Conservation (phyloP, 2,113 vertebrate genomes). For the Platanista minor region DNA sequence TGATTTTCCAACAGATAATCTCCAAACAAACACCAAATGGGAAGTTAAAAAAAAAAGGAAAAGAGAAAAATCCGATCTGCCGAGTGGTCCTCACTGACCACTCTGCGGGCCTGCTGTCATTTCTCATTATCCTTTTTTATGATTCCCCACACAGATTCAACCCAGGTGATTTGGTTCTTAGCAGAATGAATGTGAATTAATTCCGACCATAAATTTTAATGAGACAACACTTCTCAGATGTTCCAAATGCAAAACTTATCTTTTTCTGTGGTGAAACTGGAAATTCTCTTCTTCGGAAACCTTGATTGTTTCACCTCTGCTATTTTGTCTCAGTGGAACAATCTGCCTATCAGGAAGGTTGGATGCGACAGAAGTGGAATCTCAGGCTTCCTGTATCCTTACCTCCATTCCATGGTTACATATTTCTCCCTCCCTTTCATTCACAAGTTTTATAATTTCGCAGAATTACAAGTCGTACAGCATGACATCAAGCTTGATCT, state of each 20-base stretch:
- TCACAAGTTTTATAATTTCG: conserved; percentile 13
- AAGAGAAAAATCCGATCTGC: not conserved
- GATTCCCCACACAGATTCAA: conserved; percentile 16
- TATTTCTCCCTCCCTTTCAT: not conserved
- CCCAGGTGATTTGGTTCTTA: conserved; percentile 44
- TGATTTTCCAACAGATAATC: not conserved
- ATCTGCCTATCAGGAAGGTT: not conserved
- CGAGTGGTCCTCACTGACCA: not conserved
- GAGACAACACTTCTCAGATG: conserved; percentile 31
- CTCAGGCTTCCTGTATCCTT: not conserved
- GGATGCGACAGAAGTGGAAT: not conserved
- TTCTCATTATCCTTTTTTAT: conserved; percentile 17
- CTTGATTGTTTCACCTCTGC: not conserved
- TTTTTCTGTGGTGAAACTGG: not conserved
- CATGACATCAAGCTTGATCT: conserved; percentile 25
- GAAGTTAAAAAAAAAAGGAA: not conserved
- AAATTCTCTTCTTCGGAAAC: conserved; percentile 16
- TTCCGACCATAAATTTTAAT: conserved; percentile 66
- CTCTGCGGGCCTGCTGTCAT: not conserved
- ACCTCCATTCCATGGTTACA: not conserved
- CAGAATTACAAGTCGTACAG: not conserved
- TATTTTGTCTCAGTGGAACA: not conserved
- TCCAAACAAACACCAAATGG: not conserved
- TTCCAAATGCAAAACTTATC: conserved; percentile 27
- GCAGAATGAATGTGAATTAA: conserved; percentile 61